A percentile compares a stretch with the other conserved stretches of the same genome.
phyloP scores from a whole-genome alignment of 2,113 vertebrate species.

The Tenrec ecaudatus region DNA sequence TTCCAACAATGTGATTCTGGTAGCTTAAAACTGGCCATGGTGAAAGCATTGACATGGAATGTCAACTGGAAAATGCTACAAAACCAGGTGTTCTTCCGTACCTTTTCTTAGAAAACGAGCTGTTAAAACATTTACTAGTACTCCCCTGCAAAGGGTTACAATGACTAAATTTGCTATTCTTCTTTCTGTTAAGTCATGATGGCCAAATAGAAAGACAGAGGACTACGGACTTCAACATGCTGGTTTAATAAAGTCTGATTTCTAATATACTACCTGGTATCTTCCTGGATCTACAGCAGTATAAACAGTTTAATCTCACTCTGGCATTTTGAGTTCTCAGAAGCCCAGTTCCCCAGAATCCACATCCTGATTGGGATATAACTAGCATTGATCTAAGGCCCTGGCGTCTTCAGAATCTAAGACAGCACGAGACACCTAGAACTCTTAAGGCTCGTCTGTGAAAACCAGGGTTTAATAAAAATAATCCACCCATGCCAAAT shows the following conservation, averaged over 20 bases:
- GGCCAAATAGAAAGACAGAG: not conserved
- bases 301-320: not conserved
- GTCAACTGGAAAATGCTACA: not conserved
- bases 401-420: not conserved
- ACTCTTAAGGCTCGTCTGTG: not conserved
- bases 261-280: not conserved
- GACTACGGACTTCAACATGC: not conserved
- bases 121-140: not conserved
- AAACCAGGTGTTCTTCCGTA: not conserved
- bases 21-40: not conserved
- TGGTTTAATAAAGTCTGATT: not conserved
- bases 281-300: not conserved
- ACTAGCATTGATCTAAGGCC: not conserved
- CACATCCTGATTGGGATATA: not conserved
- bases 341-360: not conserved
- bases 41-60: not conserved
- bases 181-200: not conserved
- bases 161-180: not conserved
- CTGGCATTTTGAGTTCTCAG: not conserved
- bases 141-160: not conserved
- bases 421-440: conserved; percentile 9
- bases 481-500: conserved; percentile 42
- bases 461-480: not conserved
- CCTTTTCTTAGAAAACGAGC: not conserved
- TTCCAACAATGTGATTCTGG: not conserved